Evolutionary conservation across 1,140 invertebrate genomes (phyloP), one percentile per base, ranked within the genome.

Genomic region (Maconellicoccus hirsutus): DNA sequence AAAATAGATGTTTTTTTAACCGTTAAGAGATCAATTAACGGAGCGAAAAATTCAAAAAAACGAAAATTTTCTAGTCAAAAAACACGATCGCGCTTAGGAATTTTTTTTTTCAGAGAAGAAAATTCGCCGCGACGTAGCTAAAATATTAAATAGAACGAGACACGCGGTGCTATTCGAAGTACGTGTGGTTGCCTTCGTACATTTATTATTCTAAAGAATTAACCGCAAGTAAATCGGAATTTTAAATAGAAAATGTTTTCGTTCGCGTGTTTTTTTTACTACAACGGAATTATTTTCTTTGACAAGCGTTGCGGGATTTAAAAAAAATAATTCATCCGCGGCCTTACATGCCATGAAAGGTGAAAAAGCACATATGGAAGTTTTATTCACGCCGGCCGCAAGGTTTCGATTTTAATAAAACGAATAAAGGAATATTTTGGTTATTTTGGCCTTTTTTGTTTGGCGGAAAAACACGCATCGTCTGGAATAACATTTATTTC

Each of bases 131-230:
- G 42, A 52, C 42, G 42, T 52, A 8, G 42, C n/a, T 52, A 19
- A 52, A 52, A 52, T 52, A 52, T 52, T 52, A 52, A 52, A 52
- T 52, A 52, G 42, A 33, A 33, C 16, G 12, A 16, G 42, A 33
- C 42, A 52, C 6, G 16, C 3, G 42, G 42, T 16, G 42, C n/a
- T 52, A 52, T 52, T 52, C n/a, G 42, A 52, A 52, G n/a, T 52
- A 16, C 42, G 29, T 33, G 29, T 33, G 12, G 12, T 33, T 33
- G 29, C 29, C 29, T 33, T 33, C 29, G 12, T 33, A 33, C 29
- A 52, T 52, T 52, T 52, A 52, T 52, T 52, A 52, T 52, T 52
- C 42, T 19, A 19, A 52, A 52, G 42, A 52, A 52, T 52, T 52
- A 52, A 52, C 42, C 42, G n/a, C n/a, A 6, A 19, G 42, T 52